These are phyloP conservation scores for Bursaphelenchus mucronatus DNA, from an alignment of 1,140 invertebrate genomes.

Conservation along the genomic window DNA sequence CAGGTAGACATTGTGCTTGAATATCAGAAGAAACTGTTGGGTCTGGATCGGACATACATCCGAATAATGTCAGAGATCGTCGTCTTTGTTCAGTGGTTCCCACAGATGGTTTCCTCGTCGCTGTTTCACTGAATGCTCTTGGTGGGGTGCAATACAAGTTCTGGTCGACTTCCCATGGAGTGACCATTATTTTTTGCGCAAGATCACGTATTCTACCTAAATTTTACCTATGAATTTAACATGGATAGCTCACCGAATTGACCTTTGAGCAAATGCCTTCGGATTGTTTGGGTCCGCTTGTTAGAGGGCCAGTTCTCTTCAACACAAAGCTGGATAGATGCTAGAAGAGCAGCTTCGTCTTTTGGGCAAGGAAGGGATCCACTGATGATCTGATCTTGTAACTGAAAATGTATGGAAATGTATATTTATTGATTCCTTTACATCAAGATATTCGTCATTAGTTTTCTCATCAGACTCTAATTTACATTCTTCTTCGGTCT, in stretches of 20 bases:
- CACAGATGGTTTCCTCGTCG: conserved; percentile 25
- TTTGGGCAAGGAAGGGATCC: conserved; percentile 70
- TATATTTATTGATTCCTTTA: conserved; percentile 38
- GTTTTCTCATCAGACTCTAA: conserved; percentile 54
- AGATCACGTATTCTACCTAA: conserved; percentile 61
- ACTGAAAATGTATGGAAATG: conserved; percentile 63
- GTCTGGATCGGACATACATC: conserved; percentile 57
- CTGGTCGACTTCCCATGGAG: conserved; percentile 56
- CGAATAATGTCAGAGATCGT: conserved; percentile 45
- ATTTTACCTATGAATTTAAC: conserved; percentile 55
- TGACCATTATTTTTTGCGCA: conserved; percentile 60
- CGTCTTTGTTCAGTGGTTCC: conserved; percentile 30
- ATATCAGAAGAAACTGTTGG: conserved; percentile 52
- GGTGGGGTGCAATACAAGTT: conserved; percentile 53
- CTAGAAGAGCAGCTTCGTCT: conserved; percentile 70
- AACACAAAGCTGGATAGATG: conserved; percentile 70
- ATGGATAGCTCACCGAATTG: conserved; percentile 52
- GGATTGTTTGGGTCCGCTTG: conserved; percentile 59
- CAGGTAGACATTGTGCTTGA: conserved; percentile 56
- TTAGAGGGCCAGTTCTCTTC: conserved; percentile 68
- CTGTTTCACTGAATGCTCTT: conserved; percentile 34
- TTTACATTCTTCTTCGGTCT: conserved; percentile 54
- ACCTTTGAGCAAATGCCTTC: conserved; percentile 56
- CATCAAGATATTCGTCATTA: conserved; percentile 60
- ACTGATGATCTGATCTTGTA: conserved; percentile 68